Conservation (phyloP, 2,113 vertebrate species). For the Potamarius usumacintae region DNA sequence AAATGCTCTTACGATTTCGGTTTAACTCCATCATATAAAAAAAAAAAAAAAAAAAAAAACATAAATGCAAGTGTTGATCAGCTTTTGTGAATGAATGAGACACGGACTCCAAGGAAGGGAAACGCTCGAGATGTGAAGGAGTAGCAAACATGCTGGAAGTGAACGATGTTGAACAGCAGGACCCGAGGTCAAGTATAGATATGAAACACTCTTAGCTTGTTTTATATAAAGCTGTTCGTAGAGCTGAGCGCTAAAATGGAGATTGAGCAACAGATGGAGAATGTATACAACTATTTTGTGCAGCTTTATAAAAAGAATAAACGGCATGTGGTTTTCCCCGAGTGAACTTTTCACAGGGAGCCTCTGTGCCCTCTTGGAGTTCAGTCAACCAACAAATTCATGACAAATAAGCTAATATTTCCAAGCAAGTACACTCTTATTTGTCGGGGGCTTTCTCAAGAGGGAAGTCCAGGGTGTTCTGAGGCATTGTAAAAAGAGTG, state of each 20-base stretch:
- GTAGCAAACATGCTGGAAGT: background rate
- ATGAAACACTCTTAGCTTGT: background rate
- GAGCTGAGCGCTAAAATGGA: background rate
- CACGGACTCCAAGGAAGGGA: background rate
- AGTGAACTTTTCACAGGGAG: conserved; percentile 12
- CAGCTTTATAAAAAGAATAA: background rate
- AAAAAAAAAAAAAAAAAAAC: background rate
- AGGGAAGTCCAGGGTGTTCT: background rate
- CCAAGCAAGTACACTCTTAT: background rate
- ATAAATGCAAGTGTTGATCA: background rate
- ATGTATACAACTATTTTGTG: background rate
- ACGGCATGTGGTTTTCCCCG: background rate
- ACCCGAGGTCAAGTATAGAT: background rate
- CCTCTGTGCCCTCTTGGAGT: conserved; percentile 33
- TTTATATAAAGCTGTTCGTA: conserved; percentile 9
- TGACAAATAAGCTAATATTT: conserved; percentile 33
- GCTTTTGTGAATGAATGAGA: background rate
- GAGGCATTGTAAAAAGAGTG: background rate
- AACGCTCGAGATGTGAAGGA: background rate
- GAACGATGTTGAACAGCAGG: background rate
- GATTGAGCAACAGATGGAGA: conserved; percentile 67
- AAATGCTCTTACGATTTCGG: background rate
- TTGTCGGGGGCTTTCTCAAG: background rate
- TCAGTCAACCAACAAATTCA: conserved; percentile 30
- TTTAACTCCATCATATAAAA: background rate